phyloP scores from a whole-genome alignment of 2,888 invertebrate genomes.

The Watsonalla cultraria region DNA sequence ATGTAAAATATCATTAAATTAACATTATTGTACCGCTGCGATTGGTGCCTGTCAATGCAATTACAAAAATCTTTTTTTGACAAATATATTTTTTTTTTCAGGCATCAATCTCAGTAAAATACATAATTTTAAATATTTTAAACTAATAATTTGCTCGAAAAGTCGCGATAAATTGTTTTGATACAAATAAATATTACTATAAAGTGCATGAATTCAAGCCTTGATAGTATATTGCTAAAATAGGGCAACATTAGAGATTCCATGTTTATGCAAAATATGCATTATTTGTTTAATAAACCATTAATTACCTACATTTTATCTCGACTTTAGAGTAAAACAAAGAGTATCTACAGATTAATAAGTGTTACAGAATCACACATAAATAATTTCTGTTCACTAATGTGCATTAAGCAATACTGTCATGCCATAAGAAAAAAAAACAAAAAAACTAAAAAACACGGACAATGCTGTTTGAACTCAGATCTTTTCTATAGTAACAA shows the following conservation, averaged over 20 bases:
- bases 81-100: conserved; percentile 12
- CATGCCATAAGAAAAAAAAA: neutral
- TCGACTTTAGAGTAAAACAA: conserved; percentile 37
- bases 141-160: neutral
- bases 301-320: conserved; percentile 3
- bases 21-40: conserved; percentile 36
- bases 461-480: too few species aligned
- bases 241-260: too few species aligned
- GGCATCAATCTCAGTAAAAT: conserved; percentile 37
- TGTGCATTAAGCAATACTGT: conserved; percentile 24
- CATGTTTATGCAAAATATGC: too few species aligned
- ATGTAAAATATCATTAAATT: conserved; percentile 32
- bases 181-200: conserved; percentile 20
- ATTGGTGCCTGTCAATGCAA: conserved; percentile 45
- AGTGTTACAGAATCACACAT: conserved; percentile 73
- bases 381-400: conserved; percentile 69
- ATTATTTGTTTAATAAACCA: too few species aligned
- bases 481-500: too few species aligned
- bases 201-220: neutral
- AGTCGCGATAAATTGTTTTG: conserved; percentile 16
- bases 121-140: conserved; percentile 4
- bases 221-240: too few species aligned
- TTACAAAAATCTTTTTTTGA: too few species aligned
- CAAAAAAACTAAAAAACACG: too few species aligned
- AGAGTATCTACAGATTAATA: conserved; percentile 58